These are phyloP conservation scores for Hafferia zeledoni DNA, from an alignment of 2,797 vertebrate genomes.

Conservation along the genomic window DNA sequence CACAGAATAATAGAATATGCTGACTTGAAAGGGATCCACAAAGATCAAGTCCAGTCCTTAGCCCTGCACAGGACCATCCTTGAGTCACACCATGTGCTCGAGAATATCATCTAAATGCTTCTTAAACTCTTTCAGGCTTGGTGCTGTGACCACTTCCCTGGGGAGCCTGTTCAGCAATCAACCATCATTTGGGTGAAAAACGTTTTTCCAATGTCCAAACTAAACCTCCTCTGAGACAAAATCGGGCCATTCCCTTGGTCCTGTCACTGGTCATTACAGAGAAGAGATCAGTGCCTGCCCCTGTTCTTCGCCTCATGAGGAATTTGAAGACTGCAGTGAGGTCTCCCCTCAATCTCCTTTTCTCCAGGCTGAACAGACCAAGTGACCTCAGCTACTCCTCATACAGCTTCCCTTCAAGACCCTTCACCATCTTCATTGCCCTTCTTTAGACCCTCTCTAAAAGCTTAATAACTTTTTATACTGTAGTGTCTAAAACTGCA, in stretches of 20 bases:
- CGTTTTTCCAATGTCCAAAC: neutral
- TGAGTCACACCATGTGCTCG: neutral
- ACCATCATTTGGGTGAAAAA: neutral
- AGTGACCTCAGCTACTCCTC: neutral
- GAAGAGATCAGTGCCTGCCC: neutral
- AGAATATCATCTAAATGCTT: neutral
- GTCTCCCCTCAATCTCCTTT: neutral
- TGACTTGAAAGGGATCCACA: neutral
- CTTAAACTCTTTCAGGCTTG: neutral
- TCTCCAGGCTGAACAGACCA: neutral
- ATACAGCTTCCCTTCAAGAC: neutral
- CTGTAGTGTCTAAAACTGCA: neutral
- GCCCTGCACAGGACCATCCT: neutral
- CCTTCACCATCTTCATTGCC: neutral
- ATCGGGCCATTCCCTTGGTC: neutral
- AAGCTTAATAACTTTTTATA: neutral
- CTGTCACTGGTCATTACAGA: neutral
- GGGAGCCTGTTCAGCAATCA: neutral
- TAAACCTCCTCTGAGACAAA: neutral
- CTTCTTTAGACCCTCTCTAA: neutral
- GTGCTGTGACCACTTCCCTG: neutral
- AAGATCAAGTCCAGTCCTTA: neutral
- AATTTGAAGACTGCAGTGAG: neutral
- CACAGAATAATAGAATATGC: neutral
- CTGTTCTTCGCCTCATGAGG: neutral